These are phyloP conservation scores for Grammomys surdaster DNA, from an alignment of 2,113 vertebrate genomes.

Conservation along the genomic window DNA sequence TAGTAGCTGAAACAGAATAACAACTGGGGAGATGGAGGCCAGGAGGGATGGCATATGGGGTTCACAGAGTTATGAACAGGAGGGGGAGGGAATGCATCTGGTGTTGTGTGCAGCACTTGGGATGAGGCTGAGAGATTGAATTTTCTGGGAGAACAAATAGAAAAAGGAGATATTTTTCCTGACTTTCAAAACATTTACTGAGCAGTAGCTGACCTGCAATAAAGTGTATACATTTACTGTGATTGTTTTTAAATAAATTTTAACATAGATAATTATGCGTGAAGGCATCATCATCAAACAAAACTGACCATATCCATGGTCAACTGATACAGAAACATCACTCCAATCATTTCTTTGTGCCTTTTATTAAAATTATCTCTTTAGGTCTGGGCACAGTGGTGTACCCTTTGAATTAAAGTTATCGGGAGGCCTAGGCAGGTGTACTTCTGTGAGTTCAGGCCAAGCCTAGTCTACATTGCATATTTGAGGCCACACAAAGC, in stretches of 20 bases:
- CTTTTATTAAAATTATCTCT: background rate
- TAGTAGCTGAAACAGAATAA: background rate
- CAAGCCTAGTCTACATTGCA: background rate
- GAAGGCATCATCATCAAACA: background rate
- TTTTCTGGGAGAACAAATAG: background rate
- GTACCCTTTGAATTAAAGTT: background rate
- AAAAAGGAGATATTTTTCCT: background rate
- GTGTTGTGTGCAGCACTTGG: background rate
- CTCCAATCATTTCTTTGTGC: background rate
- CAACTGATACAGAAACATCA: background rate
- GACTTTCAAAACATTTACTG: slow-evolving; percentile 13
- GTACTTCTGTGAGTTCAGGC: background rate
- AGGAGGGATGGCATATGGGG: background rate
- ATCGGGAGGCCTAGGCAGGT: background rate
- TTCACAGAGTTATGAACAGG: background rate
- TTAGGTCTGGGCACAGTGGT: background rate
- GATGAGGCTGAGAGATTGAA: background rate
- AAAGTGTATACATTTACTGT: background rate
- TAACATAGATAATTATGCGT: background rate
- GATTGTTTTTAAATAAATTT: background rate
- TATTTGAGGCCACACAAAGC: background rate
- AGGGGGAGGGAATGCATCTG: background rate
- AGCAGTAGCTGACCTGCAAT: background rate
- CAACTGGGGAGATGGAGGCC: no score
- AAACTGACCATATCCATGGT: background rate